Evolutionary conservation across 2,113 vertebrate genomes (phyloP).

Genomic region (Osmerus eperlanus): DNA sequence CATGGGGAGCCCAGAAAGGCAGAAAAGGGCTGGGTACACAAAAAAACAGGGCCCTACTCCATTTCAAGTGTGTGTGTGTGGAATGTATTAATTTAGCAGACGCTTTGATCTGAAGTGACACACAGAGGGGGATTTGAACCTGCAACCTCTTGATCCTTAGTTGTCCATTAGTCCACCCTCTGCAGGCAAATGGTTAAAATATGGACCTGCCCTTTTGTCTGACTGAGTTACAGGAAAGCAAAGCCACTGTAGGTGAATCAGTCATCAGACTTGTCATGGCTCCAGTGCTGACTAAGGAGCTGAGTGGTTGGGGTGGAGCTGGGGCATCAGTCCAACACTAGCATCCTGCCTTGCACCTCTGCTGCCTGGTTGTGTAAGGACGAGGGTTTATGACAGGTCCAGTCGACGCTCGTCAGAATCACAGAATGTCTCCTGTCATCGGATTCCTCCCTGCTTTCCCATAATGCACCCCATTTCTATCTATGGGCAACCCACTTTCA

Average conservation of each 20-base stretch:
- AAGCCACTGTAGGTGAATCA: conserved; percentile 13
- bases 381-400: background rate
- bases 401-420: background rate
- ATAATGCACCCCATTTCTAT: conserved; percentile 40
- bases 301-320: background rate
- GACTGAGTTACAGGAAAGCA: conserved; percentile 13
- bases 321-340: background rate
- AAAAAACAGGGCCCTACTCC: too few species aligned
- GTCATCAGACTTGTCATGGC: conserved; percentile 23
- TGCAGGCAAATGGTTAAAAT: background rate
- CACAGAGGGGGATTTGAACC: background rate
- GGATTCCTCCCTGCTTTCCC: conserved; percentile 47
- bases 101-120: too few species aligned
- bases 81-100: too few species aligned
- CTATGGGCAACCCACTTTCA: conserved; percentile 2
- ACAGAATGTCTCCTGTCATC: conserved; percentile 54
- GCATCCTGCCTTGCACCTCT: conserved; percentile 6
- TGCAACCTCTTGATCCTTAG: background rate
- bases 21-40: too few species aligned
- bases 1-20: background rate
- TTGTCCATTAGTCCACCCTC: background rate
- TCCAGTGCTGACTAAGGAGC: conserved; percentile 24
- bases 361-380: background rate
- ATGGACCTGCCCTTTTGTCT: conserved; percentile 18
- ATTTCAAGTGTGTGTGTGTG: too few species aligned